Base-by-base conservation (phyloP, 2,888 invertebrate genomes). In the Allophyes oxyacanthae region DNA sequence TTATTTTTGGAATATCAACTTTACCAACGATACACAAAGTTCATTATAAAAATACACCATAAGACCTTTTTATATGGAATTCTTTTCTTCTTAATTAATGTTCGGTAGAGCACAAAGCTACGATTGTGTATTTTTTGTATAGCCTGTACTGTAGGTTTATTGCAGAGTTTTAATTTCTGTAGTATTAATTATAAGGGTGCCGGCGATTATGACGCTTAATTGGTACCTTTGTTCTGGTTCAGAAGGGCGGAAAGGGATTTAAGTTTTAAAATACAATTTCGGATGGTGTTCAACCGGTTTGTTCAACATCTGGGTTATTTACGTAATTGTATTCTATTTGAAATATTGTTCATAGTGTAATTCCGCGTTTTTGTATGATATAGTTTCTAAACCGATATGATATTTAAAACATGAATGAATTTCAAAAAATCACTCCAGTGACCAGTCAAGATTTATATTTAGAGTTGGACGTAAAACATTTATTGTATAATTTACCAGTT, bases 51-150 rank as follows among this genome's bases (percentile, higher is more conserved):
- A 53, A 42, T 45, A 46, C 51, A 34, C 15, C 52, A 72, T 79
- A 78, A 49, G 79, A 75, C 81, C 77, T 87, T 89, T 84, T 77
- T 62, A 74, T 73, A 74, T 64, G 72, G 79, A 81, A 81, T 81
- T 77, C 80, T 82, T 87, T 86, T 82, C 80, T 85, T 87, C 88
- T 85, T 91, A 91, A 92, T 92, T 89, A 91, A 90, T 88, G 90
- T 90, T 90, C 87, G 86, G 86, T 86, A 81, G 82, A 87, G 89
- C 85, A 86, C 86, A 90, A 88, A 87, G 88, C 87, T 86, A 76
- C 83, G 84, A 86, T 89, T 92, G 86, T 90, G 75, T 88, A 80
- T 88, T 89, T 89, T 90, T 88, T 88, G 77, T 86, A 57, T 79
- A 82, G 79, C 66, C 72, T 56, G 71, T 79, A 74, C 60, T 77